Base-by-base conservation (phyloP, 2,113 vertebrate genomes). In the Podiceps cristatus region DNA sequence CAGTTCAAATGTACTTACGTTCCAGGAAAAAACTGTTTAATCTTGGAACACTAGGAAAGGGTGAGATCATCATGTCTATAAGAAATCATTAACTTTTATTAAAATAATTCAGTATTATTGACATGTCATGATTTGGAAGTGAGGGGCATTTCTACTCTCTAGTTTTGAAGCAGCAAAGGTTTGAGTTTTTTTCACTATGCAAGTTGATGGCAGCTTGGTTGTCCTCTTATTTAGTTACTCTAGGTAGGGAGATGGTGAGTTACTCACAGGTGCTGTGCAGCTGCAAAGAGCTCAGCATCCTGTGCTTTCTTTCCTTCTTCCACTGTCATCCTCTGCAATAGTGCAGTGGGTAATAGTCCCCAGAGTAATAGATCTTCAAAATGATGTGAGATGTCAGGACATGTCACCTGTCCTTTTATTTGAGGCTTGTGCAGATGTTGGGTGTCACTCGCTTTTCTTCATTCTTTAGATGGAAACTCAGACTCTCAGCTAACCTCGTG, bases 21-120 rank as follows among this genome's bases (percentile, higher is more conserved):
- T 96, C 93, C 93, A 94, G 95, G 94, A 96, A 97, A 97, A 69
- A 88, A 75, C 11, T 49, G 35, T 73, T 82, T 68, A 68, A 85
- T 85, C 74, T 90, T 95, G 95, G 95, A 96, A 69, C 2, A 1
- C n/a, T 56, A 37, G 56, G 42, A 33, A 82, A 55, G 84, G 49
- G 31, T 90, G 91, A 95, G 69, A 68, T 96, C 95, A 93, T 82
- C 4, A 5, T 37, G 68, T 74, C 85, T 93, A 82, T 81, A 86
- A 86, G 78, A 92, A 96, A 86, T 95, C 14, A 74, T 83, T 83
- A 60, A 4, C 17, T 59, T n/a, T 31, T 86, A 49, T 33, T 79
- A 72, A 92, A 92, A 74, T 63, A 50, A 81, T 82, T 40, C 29
- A 4, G 9, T 16, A 15, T 58, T 87, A 78, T 85, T 95, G 71